phyloP scores from a whole-genome alignment of 2,888 invertebrate species.

The Ophion costatus region DNA sequence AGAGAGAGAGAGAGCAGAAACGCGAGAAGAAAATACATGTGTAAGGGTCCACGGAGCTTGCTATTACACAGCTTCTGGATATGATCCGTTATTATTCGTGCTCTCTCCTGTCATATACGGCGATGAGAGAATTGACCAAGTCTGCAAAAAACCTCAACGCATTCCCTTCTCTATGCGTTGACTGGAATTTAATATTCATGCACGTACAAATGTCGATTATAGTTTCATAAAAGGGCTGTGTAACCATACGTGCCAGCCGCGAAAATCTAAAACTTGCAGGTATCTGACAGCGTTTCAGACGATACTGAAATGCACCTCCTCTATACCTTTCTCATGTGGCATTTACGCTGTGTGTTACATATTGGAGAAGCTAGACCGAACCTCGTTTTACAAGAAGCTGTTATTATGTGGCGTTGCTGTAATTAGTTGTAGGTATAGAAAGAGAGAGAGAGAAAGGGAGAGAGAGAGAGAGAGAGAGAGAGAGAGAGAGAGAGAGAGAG shows the following conservation, averaged over 20 bases:
- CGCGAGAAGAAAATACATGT: constrained; percentile 33
- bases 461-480: constrained; percentile 53
- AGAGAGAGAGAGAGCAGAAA: constrained; percentile 66
- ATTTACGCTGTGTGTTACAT: constrained; percentile 46
- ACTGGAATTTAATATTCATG: background rate
- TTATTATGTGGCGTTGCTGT: constrained; percentile 74
- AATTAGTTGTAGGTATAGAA: constrained; percentile 75
- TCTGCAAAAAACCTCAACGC: constrained; percentile 70
- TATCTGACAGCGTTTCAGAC: constrained; percentile 74
- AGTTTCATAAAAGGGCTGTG: constrained; percentile 24
- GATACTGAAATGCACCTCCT: constrained; percentile 26
- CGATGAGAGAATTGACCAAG: constrained; percentile 62
- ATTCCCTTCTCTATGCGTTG: constrained; percentile 17
- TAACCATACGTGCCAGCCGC: constrained; percentile 65
- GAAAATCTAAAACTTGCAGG: constrained; percentile 70
- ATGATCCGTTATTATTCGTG: constrained; percentile 74
- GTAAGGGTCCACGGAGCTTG: constrained; percentile 8
- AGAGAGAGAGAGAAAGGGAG: constrained; percentile 49
- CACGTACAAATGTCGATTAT: background rate
- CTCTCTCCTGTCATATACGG: constrained; percentile 64
- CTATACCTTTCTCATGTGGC: constrained; percentile 6
- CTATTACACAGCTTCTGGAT: constrained; percentile 71
- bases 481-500: constrained; percentile 53
- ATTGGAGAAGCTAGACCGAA: constrained; percentile 45
- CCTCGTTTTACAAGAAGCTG: constrained; percentile 73